Evolutionary conservation across 2,797 vertebrate genomes (phyloP), one percentile per base, ranked within the genome.

Genomic region (Linurgus olivaceus): DNA sequence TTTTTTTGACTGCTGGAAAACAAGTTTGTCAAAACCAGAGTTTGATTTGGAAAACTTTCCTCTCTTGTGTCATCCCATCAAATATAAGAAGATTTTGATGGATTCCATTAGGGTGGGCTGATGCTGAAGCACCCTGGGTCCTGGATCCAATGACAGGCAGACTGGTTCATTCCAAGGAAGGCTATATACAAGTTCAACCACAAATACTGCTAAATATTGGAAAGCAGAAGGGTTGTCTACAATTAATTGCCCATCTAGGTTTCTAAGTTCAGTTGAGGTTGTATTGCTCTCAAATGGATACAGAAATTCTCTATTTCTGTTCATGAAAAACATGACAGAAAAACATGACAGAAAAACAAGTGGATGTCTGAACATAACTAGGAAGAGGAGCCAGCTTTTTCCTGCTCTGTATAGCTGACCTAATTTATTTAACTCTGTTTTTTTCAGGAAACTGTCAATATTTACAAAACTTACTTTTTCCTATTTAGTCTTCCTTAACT

Each of bases 401-500:
- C 40, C 6, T 68, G 84, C 37, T 79, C 13, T 71, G 0, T 58
- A 65, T 23, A 35, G 59, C 62, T 81, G 45, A 66, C 11, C 68
- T 83, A 11, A 58, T 68, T 73, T 82, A 40, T 87, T 92, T 67
- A 74, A 76, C 19, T 54, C 10, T 62, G 2, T 57, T 71, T 61
- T 68, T 65, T 86, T 68, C 57, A 37, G 63, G 40, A 68, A 87
- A 81, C 68, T 12, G 3, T 50, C 13, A 61, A 57, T 59, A 65
- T 66, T 92, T 90, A 63, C n/a, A 92, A 63, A 86, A 84, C 23
- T 77, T 72, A n/a, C 12, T 82, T 83, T 91, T 50, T 51, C 26
- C 65, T 86, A 58, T 76, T 90, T 85, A 62, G 31, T 66, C 58
- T 88, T 94, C 81, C 90, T 96, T 93, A 54, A 96, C 92, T 96